phyloP scores from a whole-genome alignment of 2,113 vertebrate species.

The Periophthalmus modestus region DNA sequence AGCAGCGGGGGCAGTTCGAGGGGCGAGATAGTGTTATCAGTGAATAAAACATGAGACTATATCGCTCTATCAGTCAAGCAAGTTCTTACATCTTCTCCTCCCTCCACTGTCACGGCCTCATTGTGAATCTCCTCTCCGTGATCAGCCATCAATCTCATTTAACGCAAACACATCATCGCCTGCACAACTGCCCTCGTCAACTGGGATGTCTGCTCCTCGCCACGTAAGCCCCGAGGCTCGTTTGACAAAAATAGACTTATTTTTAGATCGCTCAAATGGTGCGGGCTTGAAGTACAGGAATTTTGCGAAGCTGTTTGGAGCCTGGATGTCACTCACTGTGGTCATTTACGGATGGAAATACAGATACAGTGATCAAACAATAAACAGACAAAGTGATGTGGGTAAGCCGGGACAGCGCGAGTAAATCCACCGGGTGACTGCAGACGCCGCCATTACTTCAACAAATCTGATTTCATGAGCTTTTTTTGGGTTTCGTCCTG shows the following conservation, averaged over 20 bases:
- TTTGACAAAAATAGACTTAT: conserved; percentile 10
- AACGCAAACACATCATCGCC: conserved; percentile 70
- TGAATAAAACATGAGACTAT: conserved; percentile 77
- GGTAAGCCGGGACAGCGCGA: background rate
- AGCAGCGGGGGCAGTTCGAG: conserved; percentile 68
- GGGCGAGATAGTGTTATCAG: conserved; percentile 63
- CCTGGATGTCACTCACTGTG: conserved; percentile 8
- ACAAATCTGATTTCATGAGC: background rate
- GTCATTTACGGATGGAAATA: conserved; percentile 7
- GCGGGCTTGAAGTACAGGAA: conserved; percentile 1
- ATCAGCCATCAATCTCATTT: conserved; percentile 69
- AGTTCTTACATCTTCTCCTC: conserved; percentile 59
- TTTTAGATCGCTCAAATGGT: conserved; percentile 7
- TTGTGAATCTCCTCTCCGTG: conserved; percentile 55
- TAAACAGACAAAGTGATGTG: background rate
- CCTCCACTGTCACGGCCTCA: conserved; percentile 49
- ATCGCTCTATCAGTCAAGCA: conserved; percentile 71
- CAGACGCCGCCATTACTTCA: background rate
- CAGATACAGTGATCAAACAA: background rate
- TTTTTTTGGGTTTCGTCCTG: too few relatives aligned
- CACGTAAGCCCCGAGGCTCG: conserved; percentile 20
- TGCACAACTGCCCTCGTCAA: conserved; percentile 54
- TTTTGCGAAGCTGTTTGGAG: conserved; percentile 1
- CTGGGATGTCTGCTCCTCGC: conserved; percentile 54
- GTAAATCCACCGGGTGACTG: background rate